Evolutionary conservation across 2,797 vertebrate genomes (phyloP), one percentile per base, ranked within the genome.

Genomic region (Tadarida brasiliensis): DNA sequence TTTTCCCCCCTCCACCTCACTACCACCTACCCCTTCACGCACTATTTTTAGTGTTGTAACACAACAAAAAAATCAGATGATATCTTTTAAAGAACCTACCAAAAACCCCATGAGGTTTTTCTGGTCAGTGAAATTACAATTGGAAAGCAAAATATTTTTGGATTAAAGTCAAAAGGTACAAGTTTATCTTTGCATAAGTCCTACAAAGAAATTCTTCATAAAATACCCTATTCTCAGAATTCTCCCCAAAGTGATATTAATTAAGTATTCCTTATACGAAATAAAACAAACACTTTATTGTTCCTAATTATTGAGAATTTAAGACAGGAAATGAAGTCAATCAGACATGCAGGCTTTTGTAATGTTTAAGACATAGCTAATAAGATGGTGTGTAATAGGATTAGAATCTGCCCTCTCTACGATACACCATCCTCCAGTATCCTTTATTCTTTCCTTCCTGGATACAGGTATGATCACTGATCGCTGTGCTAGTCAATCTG

Each of bases 291-390:
- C 95, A 71, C 1, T 88, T 33, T 22, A 56, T 82, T 95, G n/a
- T 92, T 59, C 7, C 20, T 93, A 83, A 74, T 65, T 96, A 74
- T 39, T 96, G 35, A 28, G 57, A 97, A 96, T 94, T 96, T 95
- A 93, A 92, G 91, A 76, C 76, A 97, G 82, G 74, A 97, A 97
- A 65, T 80, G 4, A 95, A 96, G 73, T 54, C 89, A 95, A 84
- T 95, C 97, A 96, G n/a, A 51, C 35, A 92, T 73, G n/a, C 7
- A 93, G 39, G 44, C 5, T 19, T 28, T 68, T 93, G 54, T 91
- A 96, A 95, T 95, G n/a, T 59, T 93, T 95, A 96, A 96, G 78
- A 35, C 39, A 57, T 92, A 97, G 81, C 68, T 96, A 96, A 97
- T 93, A 71, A 63, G 0, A 0, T 91, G 15, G 33, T 88, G 73